Base-by-base conservation (phyloP, 2,797 vertebrate genomes). In the Spea hammondii region DNA sequence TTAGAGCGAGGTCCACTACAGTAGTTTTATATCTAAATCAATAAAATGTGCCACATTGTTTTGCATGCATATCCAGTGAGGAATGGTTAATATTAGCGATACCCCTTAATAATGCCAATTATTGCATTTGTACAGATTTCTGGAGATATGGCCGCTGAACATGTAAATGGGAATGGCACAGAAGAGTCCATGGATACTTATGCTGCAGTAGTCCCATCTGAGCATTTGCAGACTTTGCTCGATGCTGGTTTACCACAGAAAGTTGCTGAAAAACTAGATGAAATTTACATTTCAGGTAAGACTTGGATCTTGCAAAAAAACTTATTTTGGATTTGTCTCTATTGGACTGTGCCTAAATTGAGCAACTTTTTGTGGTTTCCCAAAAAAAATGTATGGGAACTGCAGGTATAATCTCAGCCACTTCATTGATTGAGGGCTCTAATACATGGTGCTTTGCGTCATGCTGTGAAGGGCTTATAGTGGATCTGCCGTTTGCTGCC, bases 361-460 rank as follows among this genome's bases (percentile, higher is more conserved):
- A 96, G 95, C 95, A 97, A 97, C 95, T 98, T 97, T 96, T 96
- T 96, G 95, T 97, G 95, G 95, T 97, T 96, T 95, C 93, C 93
- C 32, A 32, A 32, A 32, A 32, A 93, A 93, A 90, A 94, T 95
- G 92, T 94, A 94, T 96, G 95, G 95, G 95, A 94, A 95, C 94
- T 96, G 93, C 94, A 96, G 79, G 47, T 82, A 65, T 82, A 82
- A 77, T 71, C 66, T 14, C 17, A 53, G 13, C 68, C 62, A 69
- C 45, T 77, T 81, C 64, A 73, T 44, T 81, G 79, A 8, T 72
- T 54, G 47, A 72, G 64, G 51, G 48, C 62, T 72, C 71, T 47
- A 74, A 50, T 68, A 70, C 54, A 48, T 6, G 0, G 69, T 69
- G 54, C 55, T 69, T 14, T 76, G 59, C 17, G 51, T 9, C 67